Conservation (phyloP, 2,113 vertebrate species). For the Microtus oregoni region DNA sequence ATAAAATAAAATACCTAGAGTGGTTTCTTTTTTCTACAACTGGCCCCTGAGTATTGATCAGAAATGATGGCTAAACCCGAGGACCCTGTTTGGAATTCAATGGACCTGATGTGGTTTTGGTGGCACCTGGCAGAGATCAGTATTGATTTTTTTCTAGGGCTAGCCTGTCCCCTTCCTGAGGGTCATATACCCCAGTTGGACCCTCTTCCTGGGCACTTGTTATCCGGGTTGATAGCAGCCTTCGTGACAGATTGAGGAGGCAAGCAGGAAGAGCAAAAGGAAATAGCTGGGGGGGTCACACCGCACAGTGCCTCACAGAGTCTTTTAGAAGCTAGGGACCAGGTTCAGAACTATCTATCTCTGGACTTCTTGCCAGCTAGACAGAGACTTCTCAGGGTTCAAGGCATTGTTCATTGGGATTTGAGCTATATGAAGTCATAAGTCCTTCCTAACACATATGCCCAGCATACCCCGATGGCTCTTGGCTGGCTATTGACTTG, state of each 20-base stretch:
- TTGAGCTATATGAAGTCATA: neutral
- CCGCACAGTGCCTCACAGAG: neutral
- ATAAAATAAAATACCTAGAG: neutral
- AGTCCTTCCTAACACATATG: too few species aligned
- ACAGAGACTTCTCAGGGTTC: neutral
- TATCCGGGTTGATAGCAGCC: constrained; percentile 9
- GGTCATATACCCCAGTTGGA: neutral
- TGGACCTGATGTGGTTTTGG: neutral
- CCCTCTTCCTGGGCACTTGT: neutral
- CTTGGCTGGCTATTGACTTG: constrained; percentile 21
- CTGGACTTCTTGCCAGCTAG: neutral
- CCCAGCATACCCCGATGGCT: neutral
- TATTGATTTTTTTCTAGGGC: neutral
- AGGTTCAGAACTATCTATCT: neutral
- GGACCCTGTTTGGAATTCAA: neutral
- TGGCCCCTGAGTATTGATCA: neutral
- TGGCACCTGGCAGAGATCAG: neutral
- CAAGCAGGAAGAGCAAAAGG: neutral
- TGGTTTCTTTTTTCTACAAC: neutral
- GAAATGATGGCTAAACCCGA: neutral
- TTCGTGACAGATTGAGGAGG: neutral
- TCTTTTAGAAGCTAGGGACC: neutral
- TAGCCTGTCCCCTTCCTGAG: neutral
- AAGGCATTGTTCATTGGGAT: neutral
- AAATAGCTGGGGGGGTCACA: neutral